Conservation (phyloP, 2,797 vertebrate species). For the Sebastolobus alascanus region DNA sequence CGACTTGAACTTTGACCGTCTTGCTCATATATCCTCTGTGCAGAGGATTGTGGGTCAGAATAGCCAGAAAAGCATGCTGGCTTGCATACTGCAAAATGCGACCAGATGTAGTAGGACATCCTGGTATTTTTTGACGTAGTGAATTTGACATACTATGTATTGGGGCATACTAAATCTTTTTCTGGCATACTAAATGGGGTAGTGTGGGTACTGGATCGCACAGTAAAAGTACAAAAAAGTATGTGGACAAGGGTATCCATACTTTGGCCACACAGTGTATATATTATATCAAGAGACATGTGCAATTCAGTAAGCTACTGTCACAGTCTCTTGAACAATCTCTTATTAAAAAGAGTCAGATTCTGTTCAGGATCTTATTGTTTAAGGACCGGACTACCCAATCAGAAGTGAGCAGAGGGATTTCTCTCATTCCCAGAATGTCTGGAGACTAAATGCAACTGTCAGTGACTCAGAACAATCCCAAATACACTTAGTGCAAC, state of each 20-base stretch:
- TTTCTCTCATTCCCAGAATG: not conserved
- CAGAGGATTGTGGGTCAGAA: no score
- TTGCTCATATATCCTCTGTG: no score
- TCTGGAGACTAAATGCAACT: slow-evolving; percentile 70
- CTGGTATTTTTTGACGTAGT: no score
- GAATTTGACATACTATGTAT: no score
- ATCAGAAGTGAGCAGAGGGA: not conserved
- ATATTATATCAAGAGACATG: not conserved
- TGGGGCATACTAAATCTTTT: no score
- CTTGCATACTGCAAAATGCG: no score
- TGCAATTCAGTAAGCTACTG: not conserved
- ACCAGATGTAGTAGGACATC: no score
- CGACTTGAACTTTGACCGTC: no score
- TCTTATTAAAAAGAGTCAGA: not conserved
- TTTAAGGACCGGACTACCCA: not conserved
- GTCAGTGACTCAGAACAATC: slow-evolving; percentile 48
- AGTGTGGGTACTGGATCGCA: no score
- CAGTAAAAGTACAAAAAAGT: not conserved
- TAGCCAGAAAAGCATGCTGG: no score
- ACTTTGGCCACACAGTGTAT: not conserved
- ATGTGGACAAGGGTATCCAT: not conserved
- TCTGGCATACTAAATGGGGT: no score
- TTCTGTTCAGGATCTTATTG: not conserved
- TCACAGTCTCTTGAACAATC: not conserved
- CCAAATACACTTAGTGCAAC: slow-evolving; percentile 84